Evolutionary conservation across 2,888 invertebrate genomes (phyloP).

Genomic region (Rhingia rostrata): DNA sequence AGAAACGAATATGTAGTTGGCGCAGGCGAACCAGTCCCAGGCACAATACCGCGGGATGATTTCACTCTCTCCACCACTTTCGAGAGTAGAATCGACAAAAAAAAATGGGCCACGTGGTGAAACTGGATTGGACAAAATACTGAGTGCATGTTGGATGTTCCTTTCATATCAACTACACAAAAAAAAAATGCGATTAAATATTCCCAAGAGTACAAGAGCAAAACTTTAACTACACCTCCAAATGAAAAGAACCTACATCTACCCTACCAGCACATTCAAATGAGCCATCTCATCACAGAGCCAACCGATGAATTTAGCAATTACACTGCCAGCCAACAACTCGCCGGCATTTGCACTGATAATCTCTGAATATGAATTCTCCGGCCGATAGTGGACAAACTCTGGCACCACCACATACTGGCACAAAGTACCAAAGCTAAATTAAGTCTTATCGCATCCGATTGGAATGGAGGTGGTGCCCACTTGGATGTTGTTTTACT

Average conservation of each 20-base stretch:
- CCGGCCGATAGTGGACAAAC: slow-evolving; percentile 37
- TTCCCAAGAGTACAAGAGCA: not conserved
- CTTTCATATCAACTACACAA: not conserved
- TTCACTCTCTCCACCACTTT: slow-evolving; percentile 14
- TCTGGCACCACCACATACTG: slow-evolving; percentile 15
- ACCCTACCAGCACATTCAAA: not conserved
- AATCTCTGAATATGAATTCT: slow-evolving; percentile 6
- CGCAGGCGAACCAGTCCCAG: slow-evolving; percentile 52
- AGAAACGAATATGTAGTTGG: not conserved
- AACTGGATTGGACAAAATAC: slow-evolving; percentile 38
- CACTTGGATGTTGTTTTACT: slow-evolving; percentile 5
- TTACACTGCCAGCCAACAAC: slow-evolving; percentile 3
- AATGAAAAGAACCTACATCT: not conserved
- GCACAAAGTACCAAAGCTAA: slow-evolving; percentile 2
- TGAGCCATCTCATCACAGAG: slow-evolving; percentile 18
- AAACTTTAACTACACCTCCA: not conserved
- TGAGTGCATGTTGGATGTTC: slow-evolving; percentile 1
- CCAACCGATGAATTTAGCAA: slow-evolving; percentile 4
- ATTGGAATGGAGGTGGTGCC: slow-evolving; percentile 11
- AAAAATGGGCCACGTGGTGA: slow-evolving; percentile 62
- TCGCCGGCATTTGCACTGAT: slow-evolving; percentile 50
- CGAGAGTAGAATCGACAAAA: not conserved
- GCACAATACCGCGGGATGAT: slow-evolving; percentile 1
- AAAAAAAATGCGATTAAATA: not conserved
- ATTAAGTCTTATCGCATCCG: slow-evolving; percentile 37